Evolutionary conservation across 2,888 invertebrate genomes (phyloP).

Genomic region (Achlya flavicornis): DNA sequence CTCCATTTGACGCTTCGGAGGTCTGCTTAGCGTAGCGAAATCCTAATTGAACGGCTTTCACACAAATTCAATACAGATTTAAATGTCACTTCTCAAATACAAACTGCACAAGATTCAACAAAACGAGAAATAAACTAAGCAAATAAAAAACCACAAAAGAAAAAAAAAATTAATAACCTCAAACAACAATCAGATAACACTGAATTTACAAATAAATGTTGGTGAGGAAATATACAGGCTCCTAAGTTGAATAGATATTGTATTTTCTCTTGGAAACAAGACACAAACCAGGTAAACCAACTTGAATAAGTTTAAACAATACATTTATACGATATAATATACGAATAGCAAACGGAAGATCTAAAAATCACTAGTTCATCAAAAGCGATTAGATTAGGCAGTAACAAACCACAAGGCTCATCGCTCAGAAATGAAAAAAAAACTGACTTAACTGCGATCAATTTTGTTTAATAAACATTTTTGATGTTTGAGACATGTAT

Average conservation of each 20-base stretch:
- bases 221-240: background rate
- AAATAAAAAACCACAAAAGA: too few relatives aligned
- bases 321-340: background rate
- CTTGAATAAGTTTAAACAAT: background rate
- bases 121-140: too few relatives aligned
- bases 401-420: background rate
- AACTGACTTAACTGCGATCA: conserved; percentile 11
- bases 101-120: background rate
- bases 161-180: too few relatives aligned
- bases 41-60: too few relatives aligned
- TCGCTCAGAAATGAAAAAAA: background rate
- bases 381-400: background rate
- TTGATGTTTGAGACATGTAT: conserved; percentile 26
- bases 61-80: too few relatives aligned
- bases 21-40: too few relatives aligned
- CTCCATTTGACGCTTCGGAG: too few relatives aligned
- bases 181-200: background rate
- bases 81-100: too few relatives aligned
- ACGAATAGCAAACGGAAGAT: background rate
- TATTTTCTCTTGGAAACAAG: background rate
- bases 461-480: conserved; percentile 27
- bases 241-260: background rate
- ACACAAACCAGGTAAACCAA: background rate
- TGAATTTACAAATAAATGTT: background rate
- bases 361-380: too few relatives aligned